phyloP scores from a whole-genome alignment of 2,113 vertebrate species.

The Laticauda colubrina region DNA sequence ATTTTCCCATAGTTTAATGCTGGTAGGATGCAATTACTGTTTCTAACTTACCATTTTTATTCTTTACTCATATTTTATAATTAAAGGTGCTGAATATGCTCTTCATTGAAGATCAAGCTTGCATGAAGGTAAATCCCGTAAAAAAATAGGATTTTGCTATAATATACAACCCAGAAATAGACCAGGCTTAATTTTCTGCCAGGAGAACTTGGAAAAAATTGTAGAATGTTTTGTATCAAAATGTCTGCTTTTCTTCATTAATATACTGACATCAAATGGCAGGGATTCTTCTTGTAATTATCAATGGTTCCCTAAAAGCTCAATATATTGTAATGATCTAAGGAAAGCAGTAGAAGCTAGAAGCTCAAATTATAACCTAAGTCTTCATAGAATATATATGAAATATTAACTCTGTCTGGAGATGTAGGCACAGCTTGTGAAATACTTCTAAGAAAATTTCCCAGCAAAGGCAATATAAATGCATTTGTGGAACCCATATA shows the following conservation, averaged over 20 bases:
- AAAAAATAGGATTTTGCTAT: neutral
- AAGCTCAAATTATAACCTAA: neutral
- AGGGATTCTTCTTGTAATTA: constrained; percentile 28
- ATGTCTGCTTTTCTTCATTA: constrained; percentile 13
- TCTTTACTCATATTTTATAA: neutral
- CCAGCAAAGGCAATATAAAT: neutral
- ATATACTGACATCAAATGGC: neutral
- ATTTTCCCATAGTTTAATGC: neutral
- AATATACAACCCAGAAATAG: neutral
- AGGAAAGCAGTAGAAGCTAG: neutral
- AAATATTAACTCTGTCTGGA: neutral
- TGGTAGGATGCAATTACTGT: neutral
- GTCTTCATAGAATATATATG: neutral
- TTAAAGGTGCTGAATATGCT: constrained; percentile 16
- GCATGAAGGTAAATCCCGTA: constrained; percentile 11
- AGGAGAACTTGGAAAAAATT: neutral
- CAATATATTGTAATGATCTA: neutral
- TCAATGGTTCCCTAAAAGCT: neutral
- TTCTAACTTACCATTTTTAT: neutral
- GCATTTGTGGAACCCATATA: neutral
- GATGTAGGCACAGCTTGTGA: neutral
- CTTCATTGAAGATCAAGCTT: constrained; percentile 6
- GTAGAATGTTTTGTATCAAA: constrained; percentile 4
- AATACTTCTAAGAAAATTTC: neutral
- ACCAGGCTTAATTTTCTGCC: neutral